Evolutionary conservation across 1,140 invertebrate species (phyloP).

Genomic region (Drosophila orena): DNA sequence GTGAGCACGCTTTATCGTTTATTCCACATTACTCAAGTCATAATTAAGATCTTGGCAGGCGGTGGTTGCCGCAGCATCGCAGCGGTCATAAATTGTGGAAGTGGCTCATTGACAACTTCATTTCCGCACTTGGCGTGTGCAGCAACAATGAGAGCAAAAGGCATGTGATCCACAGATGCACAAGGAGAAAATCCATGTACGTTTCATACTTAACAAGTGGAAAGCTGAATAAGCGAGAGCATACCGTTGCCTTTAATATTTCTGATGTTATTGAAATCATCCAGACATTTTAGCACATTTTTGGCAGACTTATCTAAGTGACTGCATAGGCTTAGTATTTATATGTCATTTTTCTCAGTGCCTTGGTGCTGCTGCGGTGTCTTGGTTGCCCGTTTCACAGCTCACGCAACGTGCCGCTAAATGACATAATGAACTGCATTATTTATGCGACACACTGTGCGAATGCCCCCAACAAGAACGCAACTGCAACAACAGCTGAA

Average conservation of each 20-base stretch:
- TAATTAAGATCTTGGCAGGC: conserved; percentile 82
- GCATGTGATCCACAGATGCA: conserved; percentile 21
- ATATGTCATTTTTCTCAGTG: not conserved
- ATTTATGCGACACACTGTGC: conserved; percentile 78
- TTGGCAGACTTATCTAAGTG: not conserved
- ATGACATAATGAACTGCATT: conserved; percentile 84
- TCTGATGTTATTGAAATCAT: no score
- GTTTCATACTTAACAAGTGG: no score
- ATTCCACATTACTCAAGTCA: conserved; percentile 82
- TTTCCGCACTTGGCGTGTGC: conserved; percentile 76
- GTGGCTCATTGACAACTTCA: conserved; percentile 83
- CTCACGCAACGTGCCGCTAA: conserved; percentile 78
- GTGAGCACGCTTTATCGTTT: conserved; percentile 80
- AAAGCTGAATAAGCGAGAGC: no score
- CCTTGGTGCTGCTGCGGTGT: conserved; percentile 31
- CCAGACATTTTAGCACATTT: not conserved
- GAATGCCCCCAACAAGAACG: conserved; percentile 32
- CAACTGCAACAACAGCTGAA: conserved; percentile 37
- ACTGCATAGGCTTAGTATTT: no score
- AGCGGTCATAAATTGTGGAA: conserved; percentile 80
- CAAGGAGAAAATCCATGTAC: not conserved
- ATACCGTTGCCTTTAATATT: no score
- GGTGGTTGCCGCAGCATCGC: conserved; percentile 61
- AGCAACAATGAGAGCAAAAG: conserved; percentile 40
- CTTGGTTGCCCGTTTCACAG: conserved; percentile 47